These are phyloP conservation scores for Scolanthus callimorphus DNA, from an alignment of 92 coral and sea anemone genomes.

Conservation along the genomic window DNA sequence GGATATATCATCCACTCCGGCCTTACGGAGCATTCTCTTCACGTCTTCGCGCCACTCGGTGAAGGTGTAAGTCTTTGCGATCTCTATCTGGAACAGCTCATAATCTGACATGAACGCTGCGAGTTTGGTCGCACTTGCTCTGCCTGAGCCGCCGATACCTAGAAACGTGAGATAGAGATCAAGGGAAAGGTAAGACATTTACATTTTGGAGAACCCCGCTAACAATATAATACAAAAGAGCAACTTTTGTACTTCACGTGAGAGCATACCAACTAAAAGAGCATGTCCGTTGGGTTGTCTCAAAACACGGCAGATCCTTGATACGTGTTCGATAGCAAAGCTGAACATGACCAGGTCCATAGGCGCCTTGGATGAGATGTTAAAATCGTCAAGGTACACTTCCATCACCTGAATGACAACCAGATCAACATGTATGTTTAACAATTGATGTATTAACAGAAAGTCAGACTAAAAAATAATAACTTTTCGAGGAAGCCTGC, in stretches of 20 bases:
- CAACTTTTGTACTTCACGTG: too few species aligned
- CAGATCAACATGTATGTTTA: too few species aligned
- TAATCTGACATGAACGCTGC: slow-evolving; percentile 99
- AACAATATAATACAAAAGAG: too few species aligned
- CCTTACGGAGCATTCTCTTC: slow-evolving; percentile 85
- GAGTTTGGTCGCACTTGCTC: slow-evolving; percentile 84
- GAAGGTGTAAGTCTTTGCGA: slow-evolving; percentile 86
- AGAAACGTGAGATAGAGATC: too few species aligned
- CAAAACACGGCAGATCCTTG: slow-evolving; percentile 88
- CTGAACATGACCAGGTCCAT: slow-evolving; percentile 95
- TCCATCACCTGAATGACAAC: slow-evolving; percentile 89
- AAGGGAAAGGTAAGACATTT: too few species aligned
- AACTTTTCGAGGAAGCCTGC: too few species aligned
- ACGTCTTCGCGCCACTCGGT: slow-evolving; percentile 95
- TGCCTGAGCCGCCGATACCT: slow-evolving; percentile 98
- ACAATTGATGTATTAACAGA: too few species aligned
- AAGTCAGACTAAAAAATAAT: too few species aligned
- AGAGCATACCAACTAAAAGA: slow-evolving; percentile 75
- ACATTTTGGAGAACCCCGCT: too few species aligned
- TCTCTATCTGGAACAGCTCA: slow-evolving; percentile 94
- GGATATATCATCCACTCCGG: slow-evolving; percentile 81
- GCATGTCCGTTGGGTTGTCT: slow-evolving; percentile 97
- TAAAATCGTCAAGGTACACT: slow-evolving; percentile 87
- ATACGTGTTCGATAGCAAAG: slow-evolving; percentile 97
- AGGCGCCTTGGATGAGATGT: slow-evolving; percentile 88